A percentile compares a stretch with the other conserved stretches of the same genome.
Evolutionary conservation across 1,140 invertebrate genomes (phyloP).

Genomic region (Tetramorium alpestre): DNA sequence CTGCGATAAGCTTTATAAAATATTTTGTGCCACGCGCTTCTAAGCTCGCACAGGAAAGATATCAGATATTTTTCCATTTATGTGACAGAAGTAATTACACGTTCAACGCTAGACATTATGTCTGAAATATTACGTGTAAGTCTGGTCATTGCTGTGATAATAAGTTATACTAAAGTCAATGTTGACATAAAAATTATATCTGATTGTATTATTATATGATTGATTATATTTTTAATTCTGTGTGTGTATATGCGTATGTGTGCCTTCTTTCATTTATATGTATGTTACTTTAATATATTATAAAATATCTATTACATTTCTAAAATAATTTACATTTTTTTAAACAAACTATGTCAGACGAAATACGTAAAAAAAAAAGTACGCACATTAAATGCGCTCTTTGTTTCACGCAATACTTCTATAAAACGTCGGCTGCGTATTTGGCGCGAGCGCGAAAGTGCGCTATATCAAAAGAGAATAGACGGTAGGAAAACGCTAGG

Average conservation of each 20-base stretch:
- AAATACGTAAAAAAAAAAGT: background rate
- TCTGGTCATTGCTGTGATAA: background rate
- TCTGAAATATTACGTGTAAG: background rate
- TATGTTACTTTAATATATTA: background rate
- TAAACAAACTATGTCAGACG: background rate
- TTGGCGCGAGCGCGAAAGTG: conserved; percentile 13
- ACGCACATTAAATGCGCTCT: background rate
- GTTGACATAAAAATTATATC: background rate
- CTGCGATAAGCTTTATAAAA: conserved; percentile 30
- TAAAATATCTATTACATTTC: background rate
- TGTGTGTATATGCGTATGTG: background rate
- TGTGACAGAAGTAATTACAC: conserved; percentile 21
- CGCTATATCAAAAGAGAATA: conserved; percentile 59
- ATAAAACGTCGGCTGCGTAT: conserved; percentile 9
- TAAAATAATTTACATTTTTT: background rate
- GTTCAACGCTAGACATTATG: background rate
- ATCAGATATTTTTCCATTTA: conserved; percentile 14
- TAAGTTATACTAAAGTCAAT: background rate
- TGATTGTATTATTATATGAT: too few relatives aligned
- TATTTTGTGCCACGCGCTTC: background rate
- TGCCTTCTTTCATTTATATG: background rate
- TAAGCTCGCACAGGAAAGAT: background rate
- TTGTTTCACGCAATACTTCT: conserved; percentile 17
- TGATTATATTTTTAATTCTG: background rate
- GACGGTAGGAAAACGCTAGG: conserved; percentile 64